A percentile compares a stretch with the other conserved stretches of the same genome.
These are phyloP conservation scores for Endomychus coccineus DNA, from an alignment of 2,888 invertebrate genomes.

Conservation along the genomic window DNA sequence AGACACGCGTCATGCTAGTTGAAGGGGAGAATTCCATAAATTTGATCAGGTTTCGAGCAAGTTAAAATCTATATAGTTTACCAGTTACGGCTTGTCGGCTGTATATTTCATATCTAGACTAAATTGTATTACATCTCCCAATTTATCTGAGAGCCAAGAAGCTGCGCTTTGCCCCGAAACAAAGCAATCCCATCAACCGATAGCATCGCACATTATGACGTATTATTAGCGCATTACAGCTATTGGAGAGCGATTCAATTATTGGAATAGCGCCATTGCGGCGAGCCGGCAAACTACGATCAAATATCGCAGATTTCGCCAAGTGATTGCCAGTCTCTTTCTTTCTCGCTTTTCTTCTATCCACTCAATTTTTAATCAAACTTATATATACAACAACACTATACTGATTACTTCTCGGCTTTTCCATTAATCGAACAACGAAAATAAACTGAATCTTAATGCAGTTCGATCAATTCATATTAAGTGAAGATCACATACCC, in stretches of 20 bases:
- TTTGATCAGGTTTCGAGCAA: conserved; percentile 21
- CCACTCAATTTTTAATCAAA: too few species aligned
- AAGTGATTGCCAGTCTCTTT: neutral
- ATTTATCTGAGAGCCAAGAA: conserved; percentile 38
- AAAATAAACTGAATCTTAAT: too few species aligned
- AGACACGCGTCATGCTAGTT: conserved; percentile 34
- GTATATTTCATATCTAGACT: conserved; percentile 34
- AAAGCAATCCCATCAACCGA: conserved; percentile 47
- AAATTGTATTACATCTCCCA: conserved; percentile 42
- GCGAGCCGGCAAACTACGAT: conserved; percentile 40
- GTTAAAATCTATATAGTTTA: conserved; percentile 16
- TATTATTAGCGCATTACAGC: conserved; percentile 48
- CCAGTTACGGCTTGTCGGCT: too few species aligned
- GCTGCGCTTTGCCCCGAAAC: conserved; percentile 37
- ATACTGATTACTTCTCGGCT: too few species aligned
- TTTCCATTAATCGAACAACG: too few species aligned
- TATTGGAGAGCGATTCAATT: conserved; percentile 48
- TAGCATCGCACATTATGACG: conserved; percentile 46
- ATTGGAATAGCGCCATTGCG: conserved; percentile 46
- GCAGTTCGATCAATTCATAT: too few species aligned
- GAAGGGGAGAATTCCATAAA: conserved; percentile 32
- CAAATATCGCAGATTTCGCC: conserved; percentile 36
- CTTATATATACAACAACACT: too few species aligned
- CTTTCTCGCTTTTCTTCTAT: too few species aligned
- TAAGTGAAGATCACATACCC: too few species aligned